Percentiles rank a stretch among this genome's conserved stretches.
Conservation (phyloP, 2,888 invertebrate species). For the Pharmacophagus antenor region DNA sequence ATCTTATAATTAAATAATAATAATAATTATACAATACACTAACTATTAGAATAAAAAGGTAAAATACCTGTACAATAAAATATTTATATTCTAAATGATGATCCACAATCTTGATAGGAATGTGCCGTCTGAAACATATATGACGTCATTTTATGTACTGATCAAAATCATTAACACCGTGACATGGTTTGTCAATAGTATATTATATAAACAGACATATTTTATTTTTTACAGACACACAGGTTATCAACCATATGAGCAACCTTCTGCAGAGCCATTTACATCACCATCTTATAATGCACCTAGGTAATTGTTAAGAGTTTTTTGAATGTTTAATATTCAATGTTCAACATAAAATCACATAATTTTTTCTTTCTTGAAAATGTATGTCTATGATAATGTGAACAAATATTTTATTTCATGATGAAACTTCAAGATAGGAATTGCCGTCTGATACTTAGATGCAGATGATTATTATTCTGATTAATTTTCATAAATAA, state of each 20-base stretch:
- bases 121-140: slow-evolving; percentile 78
- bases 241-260: slow-evolving; percentile 71
- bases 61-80: background rate
- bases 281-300: slow-evolving; percentile 61
- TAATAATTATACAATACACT: background rate
- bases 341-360: background rate
- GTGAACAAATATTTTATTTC: background rate
- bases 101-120: slow-evolving; percentile 75
- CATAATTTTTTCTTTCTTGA: background rate
- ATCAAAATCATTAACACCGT: slow-evolving; percentile 32
- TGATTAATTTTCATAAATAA: slow-evolving; percentile 40
- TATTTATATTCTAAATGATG: slow-evolving; percentile 52
- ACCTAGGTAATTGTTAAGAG: slow-evolving; percentile 49
- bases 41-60: background rate
- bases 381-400: background rate
- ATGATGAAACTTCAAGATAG: slow-evolving; percentile 56
- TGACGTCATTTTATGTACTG: slow-evolving; percentile 66
- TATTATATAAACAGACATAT: background rate
- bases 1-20: no score
- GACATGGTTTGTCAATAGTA: background rate
- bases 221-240: slow-evolving; percentile 55
- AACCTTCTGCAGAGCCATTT: slow-evolving; percentile 62
- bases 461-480: slow-evolving; percentile 64
- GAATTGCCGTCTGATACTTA: slow-evolving; percentile 77
- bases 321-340: background rate